Base-by-base conservation (phyloP, 2,888 invertebrate species). In the Phlogophora meticulosa region DNA sequence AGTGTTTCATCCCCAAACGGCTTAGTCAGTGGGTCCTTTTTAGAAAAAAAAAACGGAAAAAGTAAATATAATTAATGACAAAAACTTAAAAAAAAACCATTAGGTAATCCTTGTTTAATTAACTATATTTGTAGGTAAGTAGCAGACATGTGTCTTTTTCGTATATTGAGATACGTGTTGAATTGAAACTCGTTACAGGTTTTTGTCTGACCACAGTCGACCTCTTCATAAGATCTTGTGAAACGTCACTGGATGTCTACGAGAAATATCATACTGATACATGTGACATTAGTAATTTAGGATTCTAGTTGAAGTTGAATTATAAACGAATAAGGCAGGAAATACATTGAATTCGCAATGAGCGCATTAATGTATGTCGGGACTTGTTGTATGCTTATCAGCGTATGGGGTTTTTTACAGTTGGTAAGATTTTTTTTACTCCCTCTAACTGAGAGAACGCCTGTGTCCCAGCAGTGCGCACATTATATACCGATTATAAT, bases 341-440 rank as follows among this genome's bases (percentile, higher is more conserved):
- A 22, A 48, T 56, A 75, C 13, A 11, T 53, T 66, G 24, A 24
- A 58, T 53, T 40, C 45, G 32, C 7, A 58, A 92, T 92, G 92
- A 72, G 85, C 76, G 24, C 32, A 11, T 78, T 90, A 60, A 51
- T 78, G 51, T 72, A 64, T 3, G 86, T 85, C 64, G 90, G 90
- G 13, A 5, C 86, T 20, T 89, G 88, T 61, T 92, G 91, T 59
- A 74, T 87, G 63, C 52, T 89, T 9, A 64, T 91, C 40, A 93
- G 93, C 68, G 42, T 85, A 53, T 93, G 93, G 93, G 93, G 85
- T n/a, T 62, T 89, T 36, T 0, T 92, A 45, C 93, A 94, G 81
- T 75, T 94, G 89, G 93, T 93, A 87, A 83, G 45, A 45, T 53
- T 28, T 57, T 7, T 52, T 28, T 52, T 45, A 48, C 22, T 32